Evolutionary conservation across 2,888 invertebrate genomes (phyloP), one percentile per base, ranked within the genome.

Genomic region (Lasioglossum pauxillum): DNA sequence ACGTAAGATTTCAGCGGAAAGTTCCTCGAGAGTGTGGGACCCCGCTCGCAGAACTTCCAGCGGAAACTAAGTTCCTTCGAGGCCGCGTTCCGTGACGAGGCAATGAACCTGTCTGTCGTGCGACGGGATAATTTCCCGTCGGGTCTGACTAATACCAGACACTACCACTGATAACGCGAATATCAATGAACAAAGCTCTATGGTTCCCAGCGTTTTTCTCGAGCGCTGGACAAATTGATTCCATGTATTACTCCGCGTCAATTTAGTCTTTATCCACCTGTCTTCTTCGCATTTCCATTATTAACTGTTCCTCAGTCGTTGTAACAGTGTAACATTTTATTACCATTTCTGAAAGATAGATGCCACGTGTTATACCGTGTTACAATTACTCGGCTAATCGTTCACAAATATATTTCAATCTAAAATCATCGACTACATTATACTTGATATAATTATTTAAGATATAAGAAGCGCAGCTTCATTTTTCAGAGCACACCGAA

Each of bases 61-160:
- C 46, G 77, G 77, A 53, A 80, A 83, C 81, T 14, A 78, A 71
- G 69, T 82, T 84, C 35, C 60, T 67, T 31, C 71, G 49, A 16
- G 46, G 14, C n/a, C 31, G 27, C 44, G 23, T 27, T 57, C 12
- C 19, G n/a, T 16, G 57, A 38, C 31, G 78, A 57, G 46, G 38
- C 78, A 49, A 27, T 16, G 71, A 78, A 78, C 44, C 46, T n/a
- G 78, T 23, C 27, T 78, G 16, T 73, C 73, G 72, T 46, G 82
- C 8, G 16, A 60, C 60, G 19, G 46, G 46, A 35, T 35, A 72
- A 81, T 78, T 81, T 81, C 19, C 46, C 53, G 57, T 14, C 57
- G 12, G 16, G 57, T 12, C 69, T 75, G 53, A 53, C 27, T 49
- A 69, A 75, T 64, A 16, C 16, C n/a, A 23, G 12, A 49, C 67